These are phyloP conservation scores for Lochmaea capreae DNA, from an alignment of 2,888 invertebrate genomes.

Conservation along the genomic window DNA sequence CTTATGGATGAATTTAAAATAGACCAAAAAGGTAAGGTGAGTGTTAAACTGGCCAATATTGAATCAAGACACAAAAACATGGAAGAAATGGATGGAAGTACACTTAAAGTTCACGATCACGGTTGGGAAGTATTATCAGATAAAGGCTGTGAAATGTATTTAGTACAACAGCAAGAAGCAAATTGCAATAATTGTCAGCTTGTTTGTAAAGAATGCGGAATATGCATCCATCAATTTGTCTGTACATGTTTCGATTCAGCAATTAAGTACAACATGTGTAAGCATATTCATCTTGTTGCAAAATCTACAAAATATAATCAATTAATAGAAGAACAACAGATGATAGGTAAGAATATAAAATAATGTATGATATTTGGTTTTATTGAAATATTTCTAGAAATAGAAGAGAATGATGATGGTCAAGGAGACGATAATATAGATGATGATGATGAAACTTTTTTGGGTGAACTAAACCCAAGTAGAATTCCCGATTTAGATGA, in stretches of 20 bases:
- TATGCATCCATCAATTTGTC: slow-evolving; percentile 36
- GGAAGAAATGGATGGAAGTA: slow-evolving; percentile 22
- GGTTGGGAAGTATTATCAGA: slow-evolving; percentile 35
- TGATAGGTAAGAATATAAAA: neutral
- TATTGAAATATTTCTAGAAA: slow-evolving; percentile 1
- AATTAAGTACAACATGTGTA: slow-evolving; percentile 40
- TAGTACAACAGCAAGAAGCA: slow-evolving; percentile 24
- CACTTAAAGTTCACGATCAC: slow-evolving; percentile 13
- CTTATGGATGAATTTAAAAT: slow-evolving; percentile 33
- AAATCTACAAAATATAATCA: slow-evolving; percentile 1
- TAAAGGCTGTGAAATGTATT: slow-evolving; percentile 34
- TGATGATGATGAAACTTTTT: slow-evolving; percentile 2
- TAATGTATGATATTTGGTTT: too few relatives aligned
- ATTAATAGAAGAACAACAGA: neutral
- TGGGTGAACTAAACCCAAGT: slow-evolving; percentile 11
- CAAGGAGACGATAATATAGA: neutral
- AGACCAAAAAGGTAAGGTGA: slow-evolving; percentile 41
- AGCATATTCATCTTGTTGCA: slow-evolving; percentile 40
- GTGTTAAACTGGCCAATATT: slow-evolving; percentile 32
- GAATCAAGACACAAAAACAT: slow-evolving; percentile 27
- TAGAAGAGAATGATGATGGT: neutral
- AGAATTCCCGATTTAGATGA: slow-evolving; percentile 9
- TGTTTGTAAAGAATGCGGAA: slow-evolving; percentile 28
- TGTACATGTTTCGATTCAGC: slow-evolving; percentile 40
- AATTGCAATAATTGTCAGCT: slow-evolving; percentile 32